Base-by-base conservation (phyloP, 2,113 vertebrate genomes). In the Stercorarius parasiticus region DNA sequence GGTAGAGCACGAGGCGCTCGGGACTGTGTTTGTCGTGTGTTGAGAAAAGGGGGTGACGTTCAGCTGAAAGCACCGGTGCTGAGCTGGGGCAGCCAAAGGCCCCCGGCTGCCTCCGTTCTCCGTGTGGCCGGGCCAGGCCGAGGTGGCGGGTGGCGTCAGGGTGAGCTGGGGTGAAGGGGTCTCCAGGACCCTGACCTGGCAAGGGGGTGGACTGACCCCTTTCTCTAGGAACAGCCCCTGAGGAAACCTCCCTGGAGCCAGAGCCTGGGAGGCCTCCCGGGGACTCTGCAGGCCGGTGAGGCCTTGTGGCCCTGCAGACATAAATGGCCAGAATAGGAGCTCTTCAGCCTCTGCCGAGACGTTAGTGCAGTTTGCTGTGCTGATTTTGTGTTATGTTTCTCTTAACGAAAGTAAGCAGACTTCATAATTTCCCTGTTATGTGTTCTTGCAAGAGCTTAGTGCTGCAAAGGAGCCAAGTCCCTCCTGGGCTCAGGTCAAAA, bases 81-180 rank as follows among this genome's bases (percentile, higher is more conserved):
- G 65, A 49, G 53, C 40, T 15, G 32, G 15, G 27, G 52, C 27
- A 32, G 52, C 29, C 45, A 29, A 40, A 34, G 81, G 15, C 23
- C 17, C 14, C 36, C n/a, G 3, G 2, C 34, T 38, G 6, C 8
- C 8, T 2, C 55, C 4, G 36, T 50, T 59, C 52, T 6, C 27
- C 5, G 32, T 11, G 25, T 23, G 30, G 2, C 55, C 11, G 25
- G 18, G 66, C 36, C 4, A 1, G 55, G n/a, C 66, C 0, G 2
- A 20, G 29, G 23, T 23, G 55, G 23, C 5, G 23, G 30, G 15
- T 40, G 66, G n/a, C 22, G 25, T 18, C 9, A 18, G 30, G 56
- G 45, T 36, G 23, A 29, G 36, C 45, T 29, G 19, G 36, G 45
- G 25, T 25, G 25, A n/a, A 62, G 36, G 11, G 3, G 43, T 17